Evolutionary conservation across 2,888 invertebrate genomes (phyloP), one percentile per base, ranked within the genome.

Genomic region (Loripinus fragilis): DNA sequence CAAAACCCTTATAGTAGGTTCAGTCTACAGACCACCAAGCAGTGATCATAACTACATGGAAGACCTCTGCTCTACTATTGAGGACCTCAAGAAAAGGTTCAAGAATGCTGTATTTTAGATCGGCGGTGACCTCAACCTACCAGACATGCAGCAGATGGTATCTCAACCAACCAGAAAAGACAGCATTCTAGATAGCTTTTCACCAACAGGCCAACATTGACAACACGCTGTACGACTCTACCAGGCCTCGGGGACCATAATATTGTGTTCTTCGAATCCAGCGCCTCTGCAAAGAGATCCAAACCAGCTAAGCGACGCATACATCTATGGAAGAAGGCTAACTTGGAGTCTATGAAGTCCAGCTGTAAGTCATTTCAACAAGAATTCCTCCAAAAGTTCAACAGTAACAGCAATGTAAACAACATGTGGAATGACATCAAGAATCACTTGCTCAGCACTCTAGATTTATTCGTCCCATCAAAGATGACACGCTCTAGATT

Each of bases 351-450:
- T 15, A 12, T 42, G 42, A 42, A 42, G 15, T 42, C 42, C 15
- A 12, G 10, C 42, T 12, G 42, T 42, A 12, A 12, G 42, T 42
- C 42, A 42, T 42, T 42, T 15, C 42, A 42, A 42, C 10, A 75
- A 65, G 45, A 70, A 20, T 75, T 70, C 38, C 75, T 70, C 12
- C 20, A 64, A 50, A 71, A 48, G 20, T 70, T 64, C 35, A 28
- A 41, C 20, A 2, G 12, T 45, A n/a, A 10, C 15, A 38, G 28
- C 2, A 38, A 74, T 28, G 69, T 69, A 7, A 15, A 69, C 15
- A 15, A 15, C 42, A 42, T 42, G 42, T 42, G 42, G 42, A 15
- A 42, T 42, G 8, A 8, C 42, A 42, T 42, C 8, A 42, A 42
- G 15, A 12, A 8, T 12, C 42, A 42, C 42, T 15, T 42, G 15